Base-by-base conservation (phyloP, 2,888 invertebrate species). In the Anarsia innoxiella region DNA sequence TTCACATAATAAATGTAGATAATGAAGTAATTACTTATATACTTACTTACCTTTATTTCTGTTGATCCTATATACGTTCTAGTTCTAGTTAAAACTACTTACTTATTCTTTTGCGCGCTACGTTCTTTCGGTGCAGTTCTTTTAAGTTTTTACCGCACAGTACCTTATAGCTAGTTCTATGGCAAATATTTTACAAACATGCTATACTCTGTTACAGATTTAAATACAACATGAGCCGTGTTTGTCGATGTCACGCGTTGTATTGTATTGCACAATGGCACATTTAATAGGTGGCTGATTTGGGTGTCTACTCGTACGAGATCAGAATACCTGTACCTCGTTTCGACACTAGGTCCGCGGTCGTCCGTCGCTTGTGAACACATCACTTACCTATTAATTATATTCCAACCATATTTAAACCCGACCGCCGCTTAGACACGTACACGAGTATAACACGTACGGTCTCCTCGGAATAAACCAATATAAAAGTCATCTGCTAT, bases 221-320 rank as follows among this genome's bases (percentile, higher is more conserved):
- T 54, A 59, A 57, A 62, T 53, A 56, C 57, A 54, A 51, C 59
- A 49, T 45, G 48, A 31, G 38, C 50, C 48, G 40, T 19, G 51
- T 45, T 3, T 25, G 12, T n/a, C 54, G 48, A 46, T 51, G 53
- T 57, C 68, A 66, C n/a, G n/a, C n/a, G n/a, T n/a, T n/a, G n/a
- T n/a, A n/a, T 72, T 66, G 63, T 55, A 55, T 76, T 75, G 65
- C 76, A 77, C 76, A 77, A 77, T 75, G 62, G 72, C 53, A 56
- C 67, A 74, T 68, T 72, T 56, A 66, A 60, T 56, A 56, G 53
- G 58, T 57, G 51, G 50, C 55, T 64, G 65, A 65, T 72, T 73
- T 67, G 59, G 67, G 53, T 58, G 51, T 56, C 52, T 55, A n/a
- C n/a, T n/a, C n/a, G n/a, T n/a, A 66, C 67, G 65, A 65, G 66